Evolutionary conservation across 2,113 vertebrate species (phyloP), one percentile per base, ranked within the genome.

Genomic region (Halcyon malimbica): DNA sequence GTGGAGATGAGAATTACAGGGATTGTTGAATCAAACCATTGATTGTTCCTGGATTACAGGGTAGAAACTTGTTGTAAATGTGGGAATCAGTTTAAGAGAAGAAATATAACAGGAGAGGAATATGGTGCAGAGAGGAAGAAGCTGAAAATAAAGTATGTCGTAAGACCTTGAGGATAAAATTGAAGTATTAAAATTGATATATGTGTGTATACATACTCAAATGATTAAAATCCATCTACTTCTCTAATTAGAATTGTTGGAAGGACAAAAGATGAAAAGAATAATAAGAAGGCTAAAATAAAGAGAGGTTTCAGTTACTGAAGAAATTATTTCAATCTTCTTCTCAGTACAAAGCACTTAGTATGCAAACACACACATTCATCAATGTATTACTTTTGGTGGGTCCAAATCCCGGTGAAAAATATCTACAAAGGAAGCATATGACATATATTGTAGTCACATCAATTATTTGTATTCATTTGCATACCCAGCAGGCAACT

Each of bases 121-220:
- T 54, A 60, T 1, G 41, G 19, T 13, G 5, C 4, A 57, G 16
- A 1, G 5, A 73, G 3, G 2, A 87, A 44, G 15, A 81, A 90
- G 2, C 9, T 67, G 50, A 62, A 90, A 42, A n/a, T 62, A 64
- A 89, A 67, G 17, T 4, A 2, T 75, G 9, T 41, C 37, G 1
- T 46, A 83, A 39, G 28, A 64, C 7, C 41, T 53, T 46, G 33
- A 77, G 16, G 28, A 53, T 29, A 76, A 87, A 87, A 73, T 11
- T 31, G 10, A 69, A 28, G 24, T 67, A 77, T 37, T 83, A 9
- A 53, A 75, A 13, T 69, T 33, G 67, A 76, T 87, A 35, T 4
- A 46, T 0, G 5, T 7, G 4, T 29, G 2, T 6, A 12, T 54
- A 29, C 5, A 13, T 11, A 50, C 10, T 62, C 16, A 69, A 31